Conservation (phyloP, 2,113 vertebrate genomes). For the Hydrochoerus hydrochaeris region DNA sequence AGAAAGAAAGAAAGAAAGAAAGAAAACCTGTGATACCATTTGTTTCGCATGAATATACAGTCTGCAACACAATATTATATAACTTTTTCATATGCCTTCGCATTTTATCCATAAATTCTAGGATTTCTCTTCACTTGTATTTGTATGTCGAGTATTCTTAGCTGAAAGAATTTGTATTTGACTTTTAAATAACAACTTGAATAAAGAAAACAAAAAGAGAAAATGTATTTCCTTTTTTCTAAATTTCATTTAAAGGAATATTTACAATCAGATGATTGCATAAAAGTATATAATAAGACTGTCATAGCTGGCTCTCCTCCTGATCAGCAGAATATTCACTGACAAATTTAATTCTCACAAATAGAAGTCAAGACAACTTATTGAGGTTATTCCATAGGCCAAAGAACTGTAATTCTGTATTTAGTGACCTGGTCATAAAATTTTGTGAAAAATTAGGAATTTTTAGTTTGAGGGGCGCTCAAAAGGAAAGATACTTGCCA, state of each 20-base stretch:
- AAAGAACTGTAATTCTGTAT: not conserved
- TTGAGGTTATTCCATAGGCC: not conserved
- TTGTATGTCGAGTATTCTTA: not conserved
- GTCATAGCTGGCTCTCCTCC: not conserved
- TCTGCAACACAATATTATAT: not conserved
- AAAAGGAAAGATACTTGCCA: not conserved
- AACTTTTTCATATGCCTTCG: not conserved
- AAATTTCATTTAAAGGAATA: not conserved
- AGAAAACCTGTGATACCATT: not conserved
- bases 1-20: not conserved
- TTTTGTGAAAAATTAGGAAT: not conserved
- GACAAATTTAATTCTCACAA: not conserved
- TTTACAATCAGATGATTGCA: not conserved
- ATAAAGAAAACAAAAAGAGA: not conserved
- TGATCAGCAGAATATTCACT: not conserved
- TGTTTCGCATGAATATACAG: not conserved
- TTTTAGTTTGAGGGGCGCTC: not conserved
- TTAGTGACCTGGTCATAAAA: not conserved
- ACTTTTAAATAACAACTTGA: not conserved
- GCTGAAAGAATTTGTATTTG: not conserved
- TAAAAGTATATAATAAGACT: not conserved
- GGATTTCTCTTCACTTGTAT: not conserved
- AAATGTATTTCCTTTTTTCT: not conserved
- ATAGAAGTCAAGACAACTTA: not conserved
- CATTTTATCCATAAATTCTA: not conserved